Evolutionary conservation across 30 jellyfish, hydroid and myxozoan genomes (phyloP), one percentile per base, ranked within the genome.

Genomic region (Nemopilema nomurai): DNA sequence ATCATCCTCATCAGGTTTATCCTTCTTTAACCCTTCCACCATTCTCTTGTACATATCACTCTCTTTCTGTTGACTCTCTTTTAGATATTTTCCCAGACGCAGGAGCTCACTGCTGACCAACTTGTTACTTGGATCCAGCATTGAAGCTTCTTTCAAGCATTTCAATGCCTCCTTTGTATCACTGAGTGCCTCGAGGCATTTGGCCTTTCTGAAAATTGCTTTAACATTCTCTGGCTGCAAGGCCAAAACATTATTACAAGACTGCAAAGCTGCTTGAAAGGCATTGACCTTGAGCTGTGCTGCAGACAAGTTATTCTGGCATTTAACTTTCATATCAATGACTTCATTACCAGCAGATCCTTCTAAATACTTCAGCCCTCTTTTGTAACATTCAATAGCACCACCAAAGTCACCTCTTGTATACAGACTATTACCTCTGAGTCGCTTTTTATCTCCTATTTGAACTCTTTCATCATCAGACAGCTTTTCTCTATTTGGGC

Each of bases 221-320:
- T 92, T 92, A 57, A 88, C 74, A 62, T 92, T 92, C 1, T 68
- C 74, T 0, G 95, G 85, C 67, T 87, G 96, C 74, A 68, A 33
- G 29, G 74, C 70, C 76, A 92, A 77, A 27, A 92, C 98, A 52
- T 51, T 68, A 62, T 92, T 85, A 67, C 94, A 88, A 17, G 98
- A 92, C 66, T 71, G 89, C 73, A 92, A 31, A 33, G 98, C 96
- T 26, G 90, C 90, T 28, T 71, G 79, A 66, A 72, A 82, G 9
- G 98, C 98, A 68, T 87, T 53, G 50, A 91, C 96, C 73, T 91
- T 91, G 26, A 91, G 91, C 76, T 91, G 97, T 0, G 97, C 93
- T 62, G 97, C 97, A 25, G 96, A 85, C 51, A 91, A 52, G 65
- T 91, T 91, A 57, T 91, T 91, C 27, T 79, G 87, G 85, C 96